Evolutionary conservation across 1,140 invertebrate species (phyloP), one percentile per base, ranked within the genome.

Genomic region (Dufourea novaeangliae): DNA sequence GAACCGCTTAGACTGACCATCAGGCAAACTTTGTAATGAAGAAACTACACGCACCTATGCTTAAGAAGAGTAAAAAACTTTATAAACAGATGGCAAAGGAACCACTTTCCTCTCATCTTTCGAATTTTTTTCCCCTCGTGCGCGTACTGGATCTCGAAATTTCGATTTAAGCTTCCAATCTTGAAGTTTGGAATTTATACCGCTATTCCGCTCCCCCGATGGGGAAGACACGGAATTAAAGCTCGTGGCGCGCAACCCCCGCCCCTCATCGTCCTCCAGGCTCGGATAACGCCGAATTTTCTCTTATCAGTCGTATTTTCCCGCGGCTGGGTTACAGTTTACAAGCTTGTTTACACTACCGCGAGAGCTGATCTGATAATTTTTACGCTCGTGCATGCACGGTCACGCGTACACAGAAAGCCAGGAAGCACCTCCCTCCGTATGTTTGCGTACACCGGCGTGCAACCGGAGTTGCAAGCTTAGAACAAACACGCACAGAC

Each of bases 141-240:
- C n/a, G n/a, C n/a, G n/a, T n/a, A n/a, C n/a, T n/a, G n/a, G n/a
- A n/a, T n/a, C n/a, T 37, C 34, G 34, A 37, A 37, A 37, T 37
- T 57, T 32, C 54, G 62, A 67, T 56, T 67, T 32, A 50, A 62
- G n/a, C 37, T 41, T 10, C 62, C 37, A 34, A 32, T 67, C 50
- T 32, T 34, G 44, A 63, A 39, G 63, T 32, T 54, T 1, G 20
- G n/a, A 52, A 25, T 66, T 54, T 54, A 27, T n/a, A 39, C 10
- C 61, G 6, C 46, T 8, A 52, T 11, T 22, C 5, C 29, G n/a
- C 44, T 57, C 32, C 32, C 63, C 32, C 63, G 52, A 67, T 44
- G 27, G 37, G 39, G 12, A 67, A 54, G 27, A 7, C 7, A 20
- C 39, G 39, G 34, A 68, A 75, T 75, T 75, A 75, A 68, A 68